A percentile compares a stretch with the other conserved stretches of the same genome.
These are phyloP conservation scores for Enteromius thamalakanensis DNA, from an alignment of 2,797 vertebrate genomes.

Conservation along the genomic window DNA sequence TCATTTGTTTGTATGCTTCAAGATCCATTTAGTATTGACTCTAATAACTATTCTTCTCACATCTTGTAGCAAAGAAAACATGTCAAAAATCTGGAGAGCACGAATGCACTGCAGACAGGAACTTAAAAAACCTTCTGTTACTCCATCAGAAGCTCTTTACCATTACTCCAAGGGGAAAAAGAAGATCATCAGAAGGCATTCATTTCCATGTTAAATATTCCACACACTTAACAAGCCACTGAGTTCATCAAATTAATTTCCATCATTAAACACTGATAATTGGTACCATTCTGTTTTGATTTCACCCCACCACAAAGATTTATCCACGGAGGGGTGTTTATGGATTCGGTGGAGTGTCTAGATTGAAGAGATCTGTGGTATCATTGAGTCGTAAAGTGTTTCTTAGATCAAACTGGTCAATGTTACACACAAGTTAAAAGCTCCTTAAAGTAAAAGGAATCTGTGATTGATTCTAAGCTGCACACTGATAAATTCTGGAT, in stretches of 20 bases:
- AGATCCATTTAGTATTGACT: conserved; percentile 6
- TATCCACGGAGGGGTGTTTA: conserved; percentile 3
- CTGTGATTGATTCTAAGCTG: background rate
- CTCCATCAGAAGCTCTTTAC: conserved; percentile 10
- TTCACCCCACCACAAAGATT: conserved; percentile 35
- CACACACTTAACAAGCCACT: conserved; percentile 33
- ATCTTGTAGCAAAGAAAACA: background rate
- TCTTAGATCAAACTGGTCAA: conserved; percentile 22
- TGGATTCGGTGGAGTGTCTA: background rate
- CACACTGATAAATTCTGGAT: background rate
- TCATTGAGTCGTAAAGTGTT: background rate
- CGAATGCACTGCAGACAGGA: conserved; percentile 4
- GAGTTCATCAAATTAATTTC: conserved; percentile 54
- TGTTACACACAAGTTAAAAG: conserved; percentile 17
- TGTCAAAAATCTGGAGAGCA: background rate
- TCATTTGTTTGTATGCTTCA: conserved; percentile 17
- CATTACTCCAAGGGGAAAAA: conserved; percentile 15
- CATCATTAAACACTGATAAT: conserved; percentile 41
- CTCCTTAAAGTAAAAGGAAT: background rate
- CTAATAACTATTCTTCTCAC: background rate
- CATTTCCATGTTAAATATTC: conserved; percentile 52
- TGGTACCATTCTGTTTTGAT: conserved; percentile 44
- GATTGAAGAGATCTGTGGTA: background rate
- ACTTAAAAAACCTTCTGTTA: conserved; percentile 17
- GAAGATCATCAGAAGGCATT: conserved; percentile 46